Conservation (phyloP, 2,888 invertebrate genomes). For the Leucophenga maculata region DNA sequence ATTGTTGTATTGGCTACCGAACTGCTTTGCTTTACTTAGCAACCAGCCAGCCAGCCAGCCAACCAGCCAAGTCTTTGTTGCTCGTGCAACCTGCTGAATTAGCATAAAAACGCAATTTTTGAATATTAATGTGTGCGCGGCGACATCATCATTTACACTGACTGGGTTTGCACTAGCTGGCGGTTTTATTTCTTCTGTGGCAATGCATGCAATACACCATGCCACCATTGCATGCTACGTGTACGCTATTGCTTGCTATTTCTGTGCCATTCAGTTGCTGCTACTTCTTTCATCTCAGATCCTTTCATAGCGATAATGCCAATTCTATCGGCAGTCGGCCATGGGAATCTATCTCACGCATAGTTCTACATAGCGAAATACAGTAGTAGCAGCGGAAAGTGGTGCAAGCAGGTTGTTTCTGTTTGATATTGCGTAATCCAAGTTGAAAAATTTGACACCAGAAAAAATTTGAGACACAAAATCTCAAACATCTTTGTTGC, state of each 20-base stretch:
- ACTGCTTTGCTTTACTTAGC: background rate
- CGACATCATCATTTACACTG: constrained; percentile 56
- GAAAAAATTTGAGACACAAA: no score
- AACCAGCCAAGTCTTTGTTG: background rate
- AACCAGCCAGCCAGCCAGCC: background rate
- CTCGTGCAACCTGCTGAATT: constrained; percentile 48
- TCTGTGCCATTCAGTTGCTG: background rate
- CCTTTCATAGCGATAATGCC: constrained; percentile 61
- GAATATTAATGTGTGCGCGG: constrained; percentile 68
- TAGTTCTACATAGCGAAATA: no score
- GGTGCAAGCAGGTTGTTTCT: no score
- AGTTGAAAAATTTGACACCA: no score
- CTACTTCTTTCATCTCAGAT: constrained; percentile 51
- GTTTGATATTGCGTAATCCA: no score
- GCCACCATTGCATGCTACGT: constrained; percentile 18
- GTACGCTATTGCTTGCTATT: background rate
- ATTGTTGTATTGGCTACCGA: constrained; percentile 30
- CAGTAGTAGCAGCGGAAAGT: no score
- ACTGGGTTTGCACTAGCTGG: constrained; percentile 7
- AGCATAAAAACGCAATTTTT: constrained; percentile 72
- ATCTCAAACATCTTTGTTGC: no score
- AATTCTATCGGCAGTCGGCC: constrained; percentile 9
- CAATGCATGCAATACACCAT: background rate
- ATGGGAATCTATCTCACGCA: no score
- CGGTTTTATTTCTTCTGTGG: background rate